Percentiles rank a stretch among this genome's conserved stretches.
phyloP scores from a whole-genome alignment of 1,140 invertebrate genomes.

The Cotesia vestalis region DNA sequence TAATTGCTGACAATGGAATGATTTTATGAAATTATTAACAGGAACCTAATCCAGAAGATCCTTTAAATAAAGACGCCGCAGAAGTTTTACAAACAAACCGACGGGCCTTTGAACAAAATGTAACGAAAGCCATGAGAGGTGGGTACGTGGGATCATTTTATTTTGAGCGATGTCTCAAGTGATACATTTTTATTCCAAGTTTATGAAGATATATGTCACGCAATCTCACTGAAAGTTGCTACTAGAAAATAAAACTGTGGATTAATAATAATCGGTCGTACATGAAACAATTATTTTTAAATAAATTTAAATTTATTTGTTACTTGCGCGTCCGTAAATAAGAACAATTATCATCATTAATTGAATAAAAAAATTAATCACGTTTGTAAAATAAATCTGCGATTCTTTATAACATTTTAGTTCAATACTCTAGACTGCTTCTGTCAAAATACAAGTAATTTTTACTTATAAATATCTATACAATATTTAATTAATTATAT shows the following conservation, averaged over 20 bases:
- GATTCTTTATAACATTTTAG: slow-evolving; percentile 19
- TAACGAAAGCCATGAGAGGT: slow-evolving; percentile 94
- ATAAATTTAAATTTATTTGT: neutral
- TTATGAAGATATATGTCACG: slow-evolving; percentile 28
- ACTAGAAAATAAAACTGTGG: slow-evolving; percentile 24
- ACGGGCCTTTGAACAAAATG: slow-evolving; percentile 95
- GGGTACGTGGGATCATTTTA: slow-evolving; percentile 92
- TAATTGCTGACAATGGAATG: too few relatives aligned
- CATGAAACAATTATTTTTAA: slow-evolving; percentile 1
- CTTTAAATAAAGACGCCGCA: slow-evolving; percentile 98
- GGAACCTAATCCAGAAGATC: slow-evolving; percentile 99
- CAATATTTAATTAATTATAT: neutral
- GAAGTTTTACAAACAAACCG: slow-evolving; percentile 95
- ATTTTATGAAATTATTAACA: slow-evolving; percentile 56
- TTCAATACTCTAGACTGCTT: slow-evolving; percentile 2
- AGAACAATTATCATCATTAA: neutral
- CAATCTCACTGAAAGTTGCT: slow-evolving; percentile 45
- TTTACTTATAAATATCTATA: slow-evolving; percentile 6
- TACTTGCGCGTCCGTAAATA: neutral
- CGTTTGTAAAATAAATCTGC: neutral
- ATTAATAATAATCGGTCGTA: slow-evolving; percentile 8
- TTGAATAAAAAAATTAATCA: slow-evolving; percentile 12
- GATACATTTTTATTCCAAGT: slow-evolving; percentile 65
- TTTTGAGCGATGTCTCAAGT: slow-evolving; percentile 96
- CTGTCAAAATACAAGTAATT: slow-evolving; percentile 8